Evolutionary conservation across 2,888 invertebrate genomes (phyloP).

Genomic region (Ornithoptera priamus): DNA sequence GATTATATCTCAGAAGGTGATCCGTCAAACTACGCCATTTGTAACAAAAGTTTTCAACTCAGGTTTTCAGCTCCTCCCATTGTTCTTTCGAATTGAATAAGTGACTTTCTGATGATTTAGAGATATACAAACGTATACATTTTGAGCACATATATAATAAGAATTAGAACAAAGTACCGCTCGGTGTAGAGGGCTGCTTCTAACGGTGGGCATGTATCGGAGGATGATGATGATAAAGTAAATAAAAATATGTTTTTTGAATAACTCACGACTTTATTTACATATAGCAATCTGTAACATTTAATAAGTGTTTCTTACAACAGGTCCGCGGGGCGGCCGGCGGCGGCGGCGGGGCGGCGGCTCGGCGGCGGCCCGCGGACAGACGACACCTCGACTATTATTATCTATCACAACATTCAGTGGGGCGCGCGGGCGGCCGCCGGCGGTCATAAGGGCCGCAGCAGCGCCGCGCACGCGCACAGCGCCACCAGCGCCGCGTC

Average conservation of each 20-base stretch:
- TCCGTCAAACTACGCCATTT: no score
- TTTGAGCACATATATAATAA: no score
- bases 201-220: no score
- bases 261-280: slow-evolving; percentile 78
- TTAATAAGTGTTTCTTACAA: slow-evolving; percentile 54
- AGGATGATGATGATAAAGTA: neutral
- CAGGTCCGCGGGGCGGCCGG: slow-evolving; percentile 33
- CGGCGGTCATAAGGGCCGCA: slow-evolving; percentile 39
- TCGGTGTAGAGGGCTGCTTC: no score
- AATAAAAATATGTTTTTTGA: slow-evolving; percentile 43
- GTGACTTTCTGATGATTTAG: no score
- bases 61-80: no score
- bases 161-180: no score
- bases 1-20: no score
- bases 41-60: no score
- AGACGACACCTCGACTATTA: slow-evolving; percentile 22
- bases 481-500: slow-evolving; percentile 35
- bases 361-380: neutral
- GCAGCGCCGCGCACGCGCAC: slow-evolving; percentile 40
- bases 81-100: no score
- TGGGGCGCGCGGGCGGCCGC: slow-evolving; percentile 33
- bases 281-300: slow-evolving; percentile 74
- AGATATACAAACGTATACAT: no score
- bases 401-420: slow-evolving; percentile 77
- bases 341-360: neutral